A percentile compares a stretch with the other conserved stretches of the same genome.
phyloP scores from a whole-genome alignment of 2,888 invertebrate genomes.

The Andrena bucephala region DNA sequence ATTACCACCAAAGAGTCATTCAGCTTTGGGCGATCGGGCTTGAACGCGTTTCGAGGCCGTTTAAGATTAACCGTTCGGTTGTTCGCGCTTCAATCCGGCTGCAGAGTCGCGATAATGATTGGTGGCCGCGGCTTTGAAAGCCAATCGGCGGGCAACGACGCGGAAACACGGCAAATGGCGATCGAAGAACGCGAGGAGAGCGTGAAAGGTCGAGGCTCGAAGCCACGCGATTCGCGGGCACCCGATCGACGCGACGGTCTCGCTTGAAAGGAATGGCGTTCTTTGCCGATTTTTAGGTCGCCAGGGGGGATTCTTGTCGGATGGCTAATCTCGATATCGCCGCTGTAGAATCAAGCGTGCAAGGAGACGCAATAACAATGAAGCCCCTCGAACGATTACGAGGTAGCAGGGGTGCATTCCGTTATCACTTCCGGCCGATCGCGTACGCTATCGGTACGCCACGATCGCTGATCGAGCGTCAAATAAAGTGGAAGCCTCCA shows the following conservation, averaged over 20 bases:
- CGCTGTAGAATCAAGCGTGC: constrained; percentile 14
- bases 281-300: constrained; percentile 16
- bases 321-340: constrained; percentile 57
- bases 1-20: background rate
- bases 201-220: background rate
- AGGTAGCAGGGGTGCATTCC: constrained; percentile 47
- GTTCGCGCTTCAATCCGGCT: constrained; percentile 19
- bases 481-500: constrained; percentile 44
- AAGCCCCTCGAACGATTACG: constrained; percentile 61
- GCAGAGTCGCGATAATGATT: constrained; percentile 34
- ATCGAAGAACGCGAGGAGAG: constrained; percentile 1
- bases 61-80: constrained; percentile 12
- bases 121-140: constrained; percentile 17
- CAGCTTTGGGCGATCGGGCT: background rate
- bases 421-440: constrained; percentile 73
- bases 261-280: background rate
- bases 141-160: constrained; percentile 36
- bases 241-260: background rate
- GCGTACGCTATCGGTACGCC: constrained; percentile 52
- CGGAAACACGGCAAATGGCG: constrained; percentile 27
- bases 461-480: constrained; percentile 60
- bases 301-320: constrained; percentile 10
- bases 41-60: constrained; percentile 2
- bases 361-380: constrained; percentile 56
- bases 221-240: background rate